A percentile compares a stretch with the other conserved stretches of the same genome.
Evolutionary conservation across 2,888 invertebrate genomes (phyloP).

Genomic region (Stenodera caucasica): DNA sequence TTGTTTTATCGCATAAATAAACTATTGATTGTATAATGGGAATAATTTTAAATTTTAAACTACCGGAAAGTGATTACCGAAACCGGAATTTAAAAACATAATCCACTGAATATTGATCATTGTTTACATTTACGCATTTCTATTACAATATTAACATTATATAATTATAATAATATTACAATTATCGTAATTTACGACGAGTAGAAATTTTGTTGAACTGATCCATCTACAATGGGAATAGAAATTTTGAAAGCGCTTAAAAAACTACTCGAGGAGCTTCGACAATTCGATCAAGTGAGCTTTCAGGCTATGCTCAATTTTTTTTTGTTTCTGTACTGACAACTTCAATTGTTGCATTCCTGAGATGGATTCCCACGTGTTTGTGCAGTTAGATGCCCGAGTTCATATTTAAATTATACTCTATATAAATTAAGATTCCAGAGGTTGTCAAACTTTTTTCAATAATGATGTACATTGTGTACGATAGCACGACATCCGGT

Average conservation of each 20-base stretch:
- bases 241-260: too few species aligned
- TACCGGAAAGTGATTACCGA: background rate
- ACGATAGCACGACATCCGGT: background rate
- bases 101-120: slow-evolving; percentile 1
- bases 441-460: too few species aligned
- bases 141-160: background rate
- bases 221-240: too few species aligned
- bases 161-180: too few species aligned
- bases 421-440: too few species aligned
- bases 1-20: slow-evolving; percentile 1
- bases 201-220: too few species aligned
- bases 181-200: too few species aligned
- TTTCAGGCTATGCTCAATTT: too few species aligned
- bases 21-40: background rate
- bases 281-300: background rate
- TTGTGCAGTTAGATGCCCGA: background rate
- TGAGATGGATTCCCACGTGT: background rate
- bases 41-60: background rate
- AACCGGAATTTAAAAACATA: background rate
- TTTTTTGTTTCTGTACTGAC: too few species aligned
- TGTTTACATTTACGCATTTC: slow-evolving; percentile 1
- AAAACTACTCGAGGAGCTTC: too few species aligned
- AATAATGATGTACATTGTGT: too few species aligned
- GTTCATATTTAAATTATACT: background rate
- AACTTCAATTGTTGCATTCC: slow-evolving; percentile 2